Evolutionary conservation across 2,797 vertebrate genomes (phyloP).

Genomic region (Ptychadena robeensis): DNA sequence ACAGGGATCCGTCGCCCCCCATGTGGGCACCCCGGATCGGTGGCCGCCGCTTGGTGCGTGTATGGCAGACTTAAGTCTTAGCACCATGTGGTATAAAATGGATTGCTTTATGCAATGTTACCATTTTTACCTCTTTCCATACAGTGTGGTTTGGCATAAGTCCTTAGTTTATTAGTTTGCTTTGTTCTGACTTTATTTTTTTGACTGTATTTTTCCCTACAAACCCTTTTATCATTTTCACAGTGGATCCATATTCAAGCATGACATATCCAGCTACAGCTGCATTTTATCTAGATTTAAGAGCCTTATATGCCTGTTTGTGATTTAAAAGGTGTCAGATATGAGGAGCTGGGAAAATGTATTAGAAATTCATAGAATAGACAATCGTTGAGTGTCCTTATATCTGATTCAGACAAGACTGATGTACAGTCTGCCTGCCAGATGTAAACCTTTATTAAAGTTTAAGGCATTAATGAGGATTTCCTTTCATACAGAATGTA

Average conservation of each 20-base stretch:
- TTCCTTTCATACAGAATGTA: background rate
- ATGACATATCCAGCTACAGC: background rate
- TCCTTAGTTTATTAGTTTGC: background rate
- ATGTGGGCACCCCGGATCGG: too few relatives aligned
- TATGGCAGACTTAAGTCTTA: too few relatives aligned
- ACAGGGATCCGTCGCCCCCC: too few relatives aligned
- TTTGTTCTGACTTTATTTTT: background rate
- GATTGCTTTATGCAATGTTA: background rate
- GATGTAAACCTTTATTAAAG: background rate
- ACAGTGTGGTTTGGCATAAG: background rate
- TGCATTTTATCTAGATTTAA: constrained; percentile 5
- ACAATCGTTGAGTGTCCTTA: background rate
- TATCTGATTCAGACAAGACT: background rate
- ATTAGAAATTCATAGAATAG: background rate
- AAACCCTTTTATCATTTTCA: background rate
- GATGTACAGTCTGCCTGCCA: constrained; percentile 3
- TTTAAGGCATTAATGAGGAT: background rate
- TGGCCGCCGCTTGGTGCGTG: too few relatives aligned
- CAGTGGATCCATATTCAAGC: background rate
- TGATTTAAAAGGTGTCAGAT: constrained; percentile 30
- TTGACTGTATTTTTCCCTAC: background rate
- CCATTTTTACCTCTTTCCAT: background rate
- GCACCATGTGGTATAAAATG: background rate
- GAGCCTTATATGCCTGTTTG: constrained; percentile 1
- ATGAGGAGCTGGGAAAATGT: constrained; percentile 2